These are phyloP conservation scores for Elmis aenea DNA, from an alignment of 2,888 invertebrate species.

Conservation along the genomic window DNA sequence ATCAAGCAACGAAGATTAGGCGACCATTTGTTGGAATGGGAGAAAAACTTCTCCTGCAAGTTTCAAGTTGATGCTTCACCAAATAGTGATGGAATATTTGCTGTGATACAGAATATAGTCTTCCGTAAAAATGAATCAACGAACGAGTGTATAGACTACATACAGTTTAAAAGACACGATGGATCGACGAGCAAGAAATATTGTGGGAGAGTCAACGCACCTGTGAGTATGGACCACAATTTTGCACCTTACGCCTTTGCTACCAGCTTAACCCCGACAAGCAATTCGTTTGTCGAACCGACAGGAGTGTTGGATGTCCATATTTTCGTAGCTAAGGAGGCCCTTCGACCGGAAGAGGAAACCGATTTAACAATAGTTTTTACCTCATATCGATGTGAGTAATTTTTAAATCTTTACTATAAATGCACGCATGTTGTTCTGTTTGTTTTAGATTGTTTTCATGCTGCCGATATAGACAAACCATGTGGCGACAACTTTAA, in stretches of 20 bases:
- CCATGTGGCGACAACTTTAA: slow-evolving; percentile 21
- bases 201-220: slow-evolving; percentile 41
- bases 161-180: slow-evolving; percentile 42
- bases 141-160: slow-evolving; percentile 48
- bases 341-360: slow-evolving; percentile 29
- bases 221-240: slow-evolving; percentile 27
- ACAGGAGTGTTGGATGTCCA: slow-evolving; percentile 43
- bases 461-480: slow-evolving; percentile 20
- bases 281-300: slow-evolving; percentile 32
- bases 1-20: slow-evolving; percentile 32
- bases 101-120: slow-evolving; percentile 50
- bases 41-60: slow-evolving; percentile 34
- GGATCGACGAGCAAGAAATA: slow-evolving; percentile 31
- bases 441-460: slow-evolving; percentile 8
- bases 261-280: slow-evolving; percentile 16
- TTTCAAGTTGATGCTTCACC: slow-evolving; percentile 36
- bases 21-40: slow-evolving; percentile 31
- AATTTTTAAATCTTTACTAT: not conserved
- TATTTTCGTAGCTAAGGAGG: slow-evolving; percentile 42
- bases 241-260: slow-evolving; percentile 22
- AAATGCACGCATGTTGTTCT: not conserved
- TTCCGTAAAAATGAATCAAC: slow-evolving; percentile 41
- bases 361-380: slow-evolving; percentile 47
- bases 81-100: slow-evolving; percentile 43
- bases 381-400: slow-evolving; percentile 47